Base-by-base conservation (phyloP, 2,113 vertebrate genomes). In the Xenopus borealis region DNA sequence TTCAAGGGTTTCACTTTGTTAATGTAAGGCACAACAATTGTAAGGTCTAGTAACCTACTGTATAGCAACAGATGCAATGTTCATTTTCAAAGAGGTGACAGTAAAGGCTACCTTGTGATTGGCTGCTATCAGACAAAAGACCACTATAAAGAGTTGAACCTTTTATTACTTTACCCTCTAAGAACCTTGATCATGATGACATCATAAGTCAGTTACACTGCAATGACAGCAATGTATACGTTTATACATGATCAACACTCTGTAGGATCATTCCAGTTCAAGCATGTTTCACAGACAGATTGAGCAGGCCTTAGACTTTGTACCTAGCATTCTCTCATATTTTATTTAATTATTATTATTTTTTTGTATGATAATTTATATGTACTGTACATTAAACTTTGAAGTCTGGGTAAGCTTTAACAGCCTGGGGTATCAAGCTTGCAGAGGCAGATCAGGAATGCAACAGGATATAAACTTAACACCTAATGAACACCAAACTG, bases 361-460 rank as follows among this genome's bases (percentile, higher is more conserved):
- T 27, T 59, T 12, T 50, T 50, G 11, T 13, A 50, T 50, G 14
- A 50, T 50, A 50, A 50, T 55, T 30, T 30, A 27, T 62, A 62
- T 27, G 16, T 20, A 62, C 7, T 16, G 12, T 17, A 40, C 13
- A 64, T 30, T 67, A 50, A 50, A 30, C 14, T 23, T 16, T 50
- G 11, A 50, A 13, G 47, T 50, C 6, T n/a, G 16, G 17, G 14
- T 46, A 10, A 66, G 10, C 52, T 4, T 23, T 12, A 50, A 20
- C 30, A 47, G 65, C 65, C 65, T 23, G 45, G 33, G 65, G 46
- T 19, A 23, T n/a, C 16, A 23, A 23, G 46, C 45, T 67, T 67
- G 65, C 65, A 67, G 65, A 52, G 65, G 18, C 65, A 50, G 19
- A 11, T 47, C 65, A 23, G 65, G 65, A 45, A 50, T 67, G 65